Percentiles rank a stretch among this genome's conserved stretches.
phyloP scores from a whole-genome alignment of 2,113 vertebrate genomes.

The Jaculus jaculus region DNA sequence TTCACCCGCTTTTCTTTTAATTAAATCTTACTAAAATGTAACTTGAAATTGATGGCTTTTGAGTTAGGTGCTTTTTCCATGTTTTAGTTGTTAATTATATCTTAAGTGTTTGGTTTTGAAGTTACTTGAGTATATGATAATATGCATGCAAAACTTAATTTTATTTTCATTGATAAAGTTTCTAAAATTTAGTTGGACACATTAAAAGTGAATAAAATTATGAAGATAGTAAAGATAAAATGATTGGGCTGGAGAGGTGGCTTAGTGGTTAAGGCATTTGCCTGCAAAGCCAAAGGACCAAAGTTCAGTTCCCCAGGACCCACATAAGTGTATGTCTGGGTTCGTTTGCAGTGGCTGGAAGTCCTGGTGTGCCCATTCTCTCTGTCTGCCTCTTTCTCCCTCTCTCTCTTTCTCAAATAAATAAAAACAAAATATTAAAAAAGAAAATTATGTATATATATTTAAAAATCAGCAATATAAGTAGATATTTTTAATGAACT shows the following conservation, averaged over 20 bases:
- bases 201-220: constrained; percentile 15
- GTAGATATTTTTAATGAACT: background rate
- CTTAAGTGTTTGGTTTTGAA: constrained; percentile 32
- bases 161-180: background rate
- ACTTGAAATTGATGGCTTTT: constrained; percentile 21
- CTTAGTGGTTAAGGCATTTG: no score
- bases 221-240: background rate
- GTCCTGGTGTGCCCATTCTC: no score
- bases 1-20: background rate
- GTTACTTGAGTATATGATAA: background rate
- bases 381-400: no score
- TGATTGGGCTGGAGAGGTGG: background rate
- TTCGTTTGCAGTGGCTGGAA: no score
- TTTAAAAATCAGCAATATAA: constrained; percentile 9
- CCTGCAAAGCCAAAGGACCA: no score
- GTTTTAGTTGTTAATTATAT: constrained; percentile 33
- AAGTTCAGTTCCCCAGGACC: no score
- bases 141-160: background rate
- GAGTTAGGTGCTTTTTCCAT: background rate
- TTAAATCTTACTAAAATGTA: constrained; percentile 21
- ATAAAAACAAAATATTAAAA: no score
- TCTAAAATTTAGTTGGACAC: constrained; percentile 19
- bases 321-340: no score
- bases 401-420: no score
- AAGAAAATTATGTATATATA: background rate